Evolutionary conservation across 2,888 invertebrate species (phyloP), one percentile per base, ranked within the genome.

Genomic region (Caenorhabditis virilis): DNA sequence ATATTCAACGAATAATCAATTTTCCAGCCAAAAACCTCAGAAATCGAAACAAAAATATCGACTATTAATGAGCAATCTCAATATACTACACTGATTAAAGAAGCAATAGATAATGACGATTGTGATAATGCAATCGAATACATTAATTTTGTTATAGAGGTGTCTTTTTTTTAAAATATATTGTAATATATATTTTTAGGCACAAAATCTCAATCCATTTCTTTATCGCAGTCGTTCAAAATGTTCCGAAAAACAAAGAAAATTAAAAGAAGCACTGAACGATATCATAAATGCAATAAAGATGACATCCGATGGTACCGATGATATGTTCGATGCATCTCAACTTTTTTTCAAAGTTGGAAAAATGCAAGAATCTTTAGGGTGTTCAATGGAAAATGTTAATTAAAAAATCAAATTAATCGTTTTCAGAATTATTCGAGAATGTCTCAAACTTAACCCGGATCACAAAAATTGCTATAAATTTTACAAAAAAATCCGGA

Each of bases 391-490:
- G n/a, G n/a, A n/a, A n/a, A n/a, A n/a, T n/a, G n/a, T n/a, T n/a
- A n/a, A n/a, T n/a, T n/a, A n/a, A n/a, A n/a, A n/a, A n/a, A n/a
- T n/a, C n/a, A n/a, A n/a, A n/a, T n/a, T n/a, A n/a, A n/a, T n/a
- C n/a, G n/a, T n/a, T n/a, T n/a, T n/a, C n/a, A 89, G 88, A 85
- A 93, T 95, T 85, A 90, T 97, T 69, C 89, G 97, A 18, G 95
- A 97, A 84, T 98, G 98, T 84, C 88, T 99, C n/a, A 93, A 92
- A 84, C 86, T 95, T 36, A 97, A 98, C 85, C 95, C 95, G 0
- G 98, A 98, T 79, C 94, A 98, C 86, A 92, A 93, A 85, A 88
- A 90, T 78, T 98, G 97, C 85, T 94, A 93, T 85, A 89, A 91
- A n/a, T 90, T 93, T 79, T 98, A 99, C 86, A 98, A 95, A 85